These are phyloP conservation scores for Erpetoichthys calabaricus DNA, from an alignment of 2,797 vertebrate genomes.

Conservation along the genomic window DNA sequence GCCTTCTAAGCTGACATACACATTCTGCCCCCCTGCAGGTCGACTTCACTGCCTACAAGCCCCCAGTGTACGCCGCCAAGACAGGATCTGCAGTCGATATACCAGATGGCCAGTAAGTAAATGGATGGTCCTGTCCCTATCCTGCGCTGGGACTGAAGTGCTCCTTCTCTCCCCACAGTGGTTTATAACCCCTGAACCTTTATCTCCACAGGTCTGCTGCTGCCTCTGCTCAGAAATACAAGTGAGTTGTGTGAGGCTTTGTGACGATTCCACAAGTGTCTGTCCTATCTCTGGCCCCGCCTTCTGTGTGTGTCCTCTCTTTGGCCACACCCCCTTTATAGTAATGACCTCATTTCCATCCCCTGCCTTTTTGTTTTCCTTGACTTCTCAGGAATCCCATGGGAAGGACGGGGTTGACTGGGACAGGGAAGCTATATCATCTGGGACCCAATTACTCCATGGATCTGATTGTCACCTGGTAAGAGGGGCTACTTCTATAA, in stretches of 20 bases:
- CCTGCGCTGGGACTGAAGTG: no score
- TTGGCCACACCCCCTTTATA: no score
- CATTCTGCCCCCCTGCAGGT: slow-evolving; percentile 33
- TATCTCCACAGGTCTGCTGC: no score
- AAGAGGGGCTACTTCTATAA: slow-evolving; percentile 16
- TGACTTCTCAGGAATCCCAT: slow-evolving; percentile 44
- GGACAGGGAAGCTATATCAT: slow-evolving; percentile 53
- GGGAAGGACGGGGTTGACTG: slow-evolving; percentile 76
- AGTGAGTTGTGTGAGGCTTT: no score
- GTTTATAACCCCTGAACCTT: no score
- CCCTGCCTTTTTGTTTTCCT: background rate
- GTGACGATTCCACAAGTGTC: no score
- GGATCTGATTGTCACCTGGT: slow-evolving; percentile 73
- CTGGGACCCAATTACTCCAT: slow-evolving; percentile 70
- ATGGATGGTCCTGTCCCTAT: background rate
- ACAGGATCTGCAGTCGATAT: slow-evolving; percentile 5
- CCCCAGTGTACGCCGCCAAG: slow-evolving; percentile 41
- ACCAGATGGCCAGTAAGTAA: slow-evolving; percentile 19
- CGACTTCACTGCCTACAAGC: slow-evolving; percentile 59
- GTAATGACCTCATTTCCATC: no score
- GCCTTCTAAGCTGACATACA: background rate
- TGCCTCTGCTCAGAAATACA: no score
- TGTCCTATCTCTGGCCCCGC: no score
- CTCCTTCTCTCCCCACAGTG: no score
- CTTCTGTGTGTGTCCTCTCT: no score